Percentiles rank a stretch among this genome's conserved stretches.
phyloP scores from a whole-genome alignment of 2,113 vertebrate genomes.

The Mystacornis crossleyi region DNA sequence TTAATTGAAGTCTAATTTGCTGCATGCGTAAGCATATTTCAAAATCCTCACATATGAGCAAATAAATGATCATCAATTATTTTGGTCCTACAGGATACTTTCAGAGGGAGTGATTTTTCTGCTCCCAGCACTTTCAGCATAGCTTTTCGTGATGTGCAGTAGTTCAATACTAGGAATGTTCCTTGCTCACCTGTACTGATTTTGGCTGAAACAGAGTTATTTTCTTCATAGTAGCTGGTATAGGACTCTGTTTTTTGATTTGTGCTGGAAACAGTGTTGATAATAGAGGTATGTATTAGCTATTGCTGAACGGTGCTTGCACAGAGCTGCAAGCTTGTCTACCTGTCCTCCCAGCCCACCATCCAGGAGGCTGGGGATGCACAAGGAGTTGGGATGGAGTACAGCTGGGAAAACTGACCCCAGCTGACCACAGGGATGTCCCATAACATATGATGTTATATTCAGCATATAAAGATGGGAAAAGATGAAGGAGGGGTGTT shows the following conservation, averaged over 20 bases:
- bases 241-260: neutral
- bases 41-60: neutral
- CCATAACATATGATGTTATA: neutral
- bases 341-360: neutral
- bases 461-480: neutral
- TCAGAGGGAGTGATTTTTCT: neutral
- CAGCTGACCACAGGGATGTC: neutral
- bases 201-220: neutral
- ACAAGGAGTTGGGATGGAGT: neutral
- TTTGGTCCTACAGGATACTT: neutral
- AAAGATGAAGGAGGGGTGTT: neutral
- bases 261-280: neutral
- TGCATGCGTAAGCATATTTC: neutral
- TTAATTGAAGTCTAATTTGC: neutral
- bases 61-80: neutral
- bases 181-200: neutral
- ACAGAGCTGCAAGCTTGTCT: neutral
- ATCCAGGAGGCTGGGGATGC: neutral
- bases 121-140: neutral
- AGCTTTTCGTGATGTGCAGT: neutral
- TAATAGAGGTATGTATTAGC: neutral
- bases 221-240: neutral
- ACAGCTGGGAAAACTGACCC: neutral
- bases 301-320: neutral
- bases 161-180: neutral